A percentile compares a stretch with the other conserved stretches of the same genome.
These are phyloP conservation scores for Struthio camelus DNA, from an alignment of 2,113 vertebrate species.

Conservation along the genomic window DNA sequence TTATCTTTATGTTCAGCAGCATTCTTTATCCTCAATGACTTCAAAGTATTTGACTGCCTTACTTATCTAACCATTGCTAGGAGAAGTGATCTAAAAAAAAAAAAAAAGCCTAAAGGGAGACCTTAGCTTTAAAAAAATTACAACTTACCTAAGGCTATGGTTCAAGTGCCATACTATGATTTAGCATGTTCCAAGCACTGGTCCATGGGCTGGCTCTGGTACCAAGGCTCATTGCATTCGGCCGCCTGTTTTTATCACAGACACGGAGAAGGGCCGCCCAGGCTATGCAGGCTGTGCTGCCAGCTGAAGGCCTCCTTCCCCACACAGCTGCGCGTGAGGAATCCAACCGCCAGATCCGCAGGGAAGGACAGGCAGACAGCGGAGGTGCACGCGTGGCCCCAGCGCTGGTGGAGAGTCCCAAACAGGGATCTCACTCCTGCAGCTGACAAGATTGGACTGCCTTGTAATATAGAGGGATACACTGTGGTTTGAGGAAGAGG, in stretches of 20 bases:
- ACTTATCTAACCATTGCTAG: neutral
- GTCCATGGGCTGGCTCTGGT: neutral
- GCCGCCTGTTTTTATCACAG: neutral
- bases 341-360: neutral
- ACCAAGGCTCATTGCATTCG: neutral
- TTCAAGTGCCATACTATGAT: neutral
- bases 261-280: neutral
- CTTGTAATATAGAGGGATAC: neutral
- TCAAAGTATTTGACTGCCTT: neutral
- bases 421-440: neutral
- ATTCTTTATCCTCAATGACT: neutral
- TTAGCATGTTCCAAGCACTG: neutral
- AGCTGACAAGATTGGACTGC: accelerated
- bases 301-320: neutral
- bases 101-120: neutral
- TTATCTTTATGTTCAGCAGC: neutral
- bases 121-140: neutral
- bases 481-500: neutral
- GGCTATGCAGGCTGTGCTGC: neutral
- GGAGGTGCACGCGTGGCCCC: accelerated
- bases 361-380: neutral
- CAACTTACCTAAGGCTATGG: neutral
- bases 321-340: accelerated
- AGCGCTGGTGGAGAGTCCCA: neutral
- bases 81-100: neutral